phyloP scores from a whole-genome alignment of 2,888 invertebrate genomes.

The Morinoia aosen region DNA sequence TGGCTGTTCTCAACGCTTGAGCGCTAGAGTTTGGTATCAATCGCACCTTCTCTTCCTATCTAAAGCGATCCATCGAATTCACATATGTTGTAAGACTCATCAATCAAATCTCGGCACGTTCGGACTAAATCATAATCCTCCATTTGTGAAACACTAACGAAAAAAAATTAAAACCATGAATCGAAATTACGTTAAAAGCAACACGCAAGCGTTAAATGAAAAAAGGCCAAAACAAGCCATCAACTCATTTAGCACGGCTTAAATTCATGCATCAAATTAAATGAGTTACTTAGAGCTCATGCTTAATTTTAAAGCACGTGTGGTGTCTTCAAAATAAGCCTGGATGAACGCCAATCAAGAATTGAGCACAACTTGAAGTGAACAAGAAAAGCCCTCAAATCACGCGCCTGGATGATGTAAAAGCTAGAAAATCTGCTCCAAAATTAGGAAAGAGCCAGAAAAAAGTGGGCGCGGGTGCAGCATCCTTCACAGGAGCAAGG shows the following conservation, averaged over 20 bases:
- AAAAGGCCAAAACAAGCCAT: neutral
- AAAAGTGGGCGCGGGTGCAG: neutral
- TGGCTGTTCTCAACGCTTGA: neutral
- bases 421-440: neutral
- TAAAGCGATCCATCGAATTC: neutral
- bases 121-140: neutral
- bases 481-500: conserved; percentile 9
- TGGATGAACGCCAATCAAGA: neutral
- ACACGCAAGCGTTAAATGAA: neutral
- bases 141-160: neutral
- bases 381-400: neutral
- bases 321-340: neutral
- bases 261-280: neutral
- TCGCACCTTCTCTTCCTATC: neutral
- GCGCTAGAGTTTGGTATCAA: neutral
- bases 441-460: neutral
- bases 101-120: neutral
- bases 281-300: neutral
- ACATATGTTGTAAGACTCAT: neutral
- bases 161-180: neutral
- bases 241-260: neutral
- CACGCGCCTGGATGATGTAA: neutral
- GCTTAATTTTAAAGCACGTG: neutral
- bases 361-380: too few relatives aligned
- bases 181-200: neutral